Conservation (phyloP, 2,888 invertebrate genomes). For the Anaspis maculata region DNA sequence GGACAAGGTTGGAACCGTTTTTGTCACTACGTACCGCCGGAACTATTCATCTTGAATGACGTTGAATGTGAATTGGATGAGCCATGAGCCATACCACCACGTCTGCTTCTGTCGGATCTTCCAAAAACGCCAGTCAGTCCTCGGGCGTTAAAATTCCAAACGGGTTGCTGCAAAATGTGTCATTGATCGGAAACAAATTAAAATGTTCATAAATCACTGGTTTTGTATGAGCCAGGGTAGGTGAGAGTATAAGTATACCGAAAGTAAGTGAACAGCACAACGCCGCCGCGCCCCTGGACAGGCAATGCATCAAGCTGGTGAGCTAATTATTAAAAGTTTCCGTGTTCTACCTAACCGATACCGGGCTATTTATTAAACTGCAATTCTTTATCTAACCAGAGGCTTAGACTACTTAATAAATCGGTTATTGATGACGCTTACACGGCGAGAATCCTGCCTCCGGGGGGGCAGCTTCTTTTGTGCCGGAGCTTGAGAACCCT, state of each 20-base stretch:
- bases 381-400: conserved; percentile 18
- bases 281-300: conserved; percentile 14
- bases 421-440: conserved; percentile 18
- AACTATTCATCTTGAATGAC: too few species aligned
- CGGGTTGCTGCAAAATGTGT: too few species aligned
- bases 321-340: conserved; percentile 19
- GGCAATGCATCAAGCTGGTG: conserved; percentile 16
- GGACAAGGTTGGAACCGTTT: too few species aligned
- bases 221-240: too few species aligned
- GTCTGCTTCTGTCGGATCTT: too few species aligned
- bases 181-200: conserved; percentile 20
- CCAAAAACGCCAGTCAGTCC: too few species aligned
- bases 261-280: conserved; percentile 14
- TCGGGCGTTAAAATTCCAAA: too few species aligned
- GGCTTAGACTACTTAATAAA: conserved; percentile 17
- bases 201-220: conserved; percentile 19
- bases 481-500: too few species aligned
- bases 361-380: conserved; percentile 17
- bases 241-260: conserved; percentile 4
- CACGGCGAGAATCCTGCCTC: conserved; percentile 9
- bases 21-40: too few species aligned
- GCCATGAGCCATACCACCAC: too few species aligned
- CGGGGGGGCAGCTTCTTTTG: conserved; percentile 10
- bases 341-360: conserved; percentile 12
- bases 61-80: too few species aligned